Evolutionary conservation across 2,797 vertebrate species (phyloP).

Genomic region (Tokudaia tokunoshimensis): DNA sequence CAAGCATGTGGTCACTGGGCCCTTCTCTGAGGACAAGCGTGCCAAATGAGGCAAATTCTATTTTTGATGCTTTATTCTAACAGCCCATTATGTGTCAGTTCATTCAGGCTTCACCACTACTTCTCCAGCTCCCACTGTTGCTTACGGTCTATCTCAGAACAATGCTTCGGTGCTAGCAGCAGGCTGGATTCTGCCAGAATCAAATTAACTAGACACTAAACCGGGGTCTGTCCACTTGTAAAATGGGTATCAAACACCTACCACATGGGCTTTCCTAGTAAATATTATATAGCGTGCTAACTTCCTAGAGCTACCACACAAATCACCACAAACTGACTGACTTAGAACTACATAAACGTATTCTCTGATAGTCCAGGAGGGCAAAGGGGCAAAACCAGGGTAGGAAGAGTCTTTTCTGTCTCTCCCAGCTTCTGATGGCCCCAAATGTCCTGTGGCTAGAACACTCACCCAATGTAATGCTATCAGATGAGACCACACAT

Average conservation of each 20-base stretch:
- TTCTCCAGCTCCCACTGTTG: not conserved
- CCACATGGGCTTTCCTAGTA: not conserved
- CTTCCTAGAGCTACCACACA: not conserved
- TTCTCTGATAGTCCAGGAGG: not conserved
- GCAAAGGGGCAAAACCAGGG: not conserved
- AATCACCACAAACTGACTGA: not conserved
- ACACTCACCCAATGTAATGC: not conserved
- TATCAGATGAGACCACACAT: not conserved
- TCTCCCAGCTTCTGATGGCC: not conserved
- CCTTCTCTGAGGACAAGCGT: not conserved
- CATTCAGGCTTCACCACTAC: too few relatives aligned
- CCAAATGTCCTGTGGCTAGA: not conserved
- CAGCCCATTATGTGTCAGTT: not conserved
- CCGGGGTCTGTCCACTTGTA: not conserved
- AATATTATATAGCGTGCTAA: not conserved
- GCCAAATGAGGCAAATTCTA: not conserved
- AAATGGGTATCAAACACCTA: not conserved
- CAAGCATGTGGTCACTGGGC: not conserved
- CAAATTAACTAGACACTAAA: not conserved
- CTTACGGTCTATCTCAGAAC: not conserved
- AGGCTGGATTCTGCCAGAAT: not conserved
- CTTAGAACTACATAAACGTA: not conserved
- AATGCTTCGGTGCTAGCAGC: rapidly evolving
- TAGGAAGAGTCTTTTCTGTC: not conserved
- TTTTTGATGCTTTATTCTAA: not conserved